Conservation (phyloP, 2,888 invertebrate genomes). For the Prostheceraeus crozeri region DNA sequence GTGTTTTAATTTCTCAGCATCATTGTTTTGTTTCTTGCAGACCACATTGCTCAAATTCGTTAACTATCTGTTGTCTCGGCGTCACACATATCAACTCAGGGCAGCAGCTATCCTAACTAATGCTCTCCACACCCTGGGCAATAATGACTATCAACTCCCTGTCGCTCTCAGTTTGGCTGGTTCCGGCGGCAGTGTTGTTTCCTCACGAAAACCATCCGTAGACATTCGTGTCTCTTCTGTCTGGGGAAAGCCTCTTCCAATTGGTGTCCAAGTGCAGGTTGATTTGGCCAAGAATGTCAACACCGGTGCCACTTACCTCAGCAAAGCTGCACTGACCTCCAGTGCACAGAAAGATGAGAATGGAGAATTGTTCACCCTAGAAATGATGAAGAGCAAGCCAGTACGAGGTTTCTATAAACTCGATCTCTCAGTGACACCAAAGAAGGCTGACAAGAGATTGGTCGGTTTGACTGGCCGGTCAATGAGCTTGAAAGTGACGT, state of each 20-base stretch:
- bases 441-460: conserved; percentile 21
- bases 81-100: conserved; percentile 75
- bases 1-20: too few relatives aligned
- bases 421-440: conserved; percentile 63
- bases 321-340: too few relatives aligned
- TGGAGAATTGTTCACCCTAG: too few relatives aligned
- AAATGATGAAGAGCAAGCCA: conserved; percentile 69
- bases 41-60: conserved; percentile 79
- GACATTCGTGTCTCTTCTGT: conserved; percentile 17
- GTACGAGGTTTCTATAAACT: conserved; percentile 77
- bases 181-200: background rate
- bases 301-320: conserved; percentile 3
- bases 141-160: background rate
- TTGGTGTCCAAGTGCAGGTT: background rate
- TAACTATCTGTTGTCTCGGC: conserved; percentile 77
- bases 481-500: conserved; percentile 52
- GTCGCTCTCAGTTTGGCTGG: background rate
- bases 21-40: too few relatives aligned
- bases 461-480: background rate
- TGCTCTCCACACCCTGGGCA: conserved; percentile 10
- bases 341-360: too few relatives aligned
- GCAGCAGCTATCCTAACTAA: conserved; percentile 67
- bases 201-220: conserved; percentile 2
- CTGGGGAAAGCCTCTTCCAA: conserved; percentile 21
- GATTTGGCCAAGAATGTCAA: conserved; percentile 25